Base-by-base conservation (phyloP, 2,113 vertebrate species). In the Tragelaphus buxtoni region DNA sequence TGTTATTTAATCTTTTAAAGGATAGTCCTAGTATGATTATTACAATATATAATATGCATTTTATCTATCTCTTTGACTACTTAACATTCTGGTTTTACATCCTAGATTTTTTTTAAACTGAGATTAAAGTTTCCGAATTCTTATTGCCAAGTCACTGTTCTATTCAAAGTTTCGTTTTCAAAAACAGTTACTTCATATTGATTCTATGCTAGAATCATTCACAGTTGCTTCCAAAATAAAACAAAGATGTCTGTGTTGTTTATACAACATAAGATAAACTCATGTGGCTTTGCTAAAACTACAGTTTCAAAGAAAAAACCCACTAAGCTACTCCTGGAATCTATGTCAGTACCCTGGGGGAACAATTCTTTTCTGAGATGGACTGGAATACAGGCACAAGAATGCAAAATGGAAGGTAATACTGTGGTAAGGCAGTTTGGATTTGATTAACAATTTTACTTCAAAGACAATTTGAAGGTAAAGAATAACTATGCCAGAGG, bases 101-200 rank as follows among this genome's bases (percentile, higher is more conserved):
- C 7, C 28, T 89, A 88, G 63, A 42, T 45, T 63, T 55, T 94
- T 84, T 84, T 7, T 7, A 83, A 77, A 14, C 26, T 45, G 30
- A 94, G 61, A 92, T 86, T 88, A 96, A 96, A 94, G 55, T 61
- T 94, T 92, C 82, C 61, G 26, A 94, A 86, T n/a, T 79, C 77
- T 32, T 81, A 86, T 79, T 96, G 82, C 79, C 74, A 87, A 91
- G 10, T 94, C 30, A 69, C 86, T 95, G n/a, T 85, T 95, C 94
- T 97, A 72, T 88, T 94, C 94, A 96, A 91, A 93, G 60, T 51
- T 74, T 80, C 28, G 65, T 91, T 96, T 96, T 88, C 79, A 94
- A 83, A 96, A 96, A 94, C 53, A 91, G 83, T 95, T 97, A 95
- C 53, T 97, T 97, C 91, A 94, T 95, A 91, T 90, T 90, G 79